Base-by-base conservation (phyloP, 2,113 vertebrate species). In the Urocolius indicus region DNA sequence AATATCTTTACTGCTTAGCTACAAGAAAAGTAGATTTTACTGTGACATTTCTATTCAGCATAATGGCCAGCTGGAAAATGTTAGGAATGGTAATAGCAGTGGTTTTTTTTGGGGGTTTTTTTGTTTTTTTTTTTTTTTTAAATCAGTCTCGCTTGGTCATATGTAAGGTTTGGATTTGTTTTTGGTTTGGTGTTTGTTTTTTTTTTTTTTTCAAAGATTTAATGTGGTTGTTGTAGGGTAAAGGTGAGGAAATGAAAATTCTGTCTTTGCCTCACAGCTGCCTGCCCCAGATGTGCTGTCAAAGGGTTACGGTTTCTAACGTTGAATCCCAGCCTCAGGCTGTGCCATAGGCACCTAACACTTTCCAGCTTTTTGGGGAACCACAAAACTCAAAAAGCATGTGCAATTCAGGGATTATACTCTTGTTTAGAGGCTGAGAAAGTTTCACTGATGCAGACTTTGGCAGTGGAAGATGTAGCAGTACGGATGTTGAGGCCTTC, bases 21-120 rank as follows among this genome's bases (percentile, higher is more conserved):
- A 59, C 18, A 76, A 57, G 71, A 93, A 88, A 90, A 93, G 51
- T 29, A 61, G 32, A 68, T 87, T 93, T 91, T 89, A 58, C 30
- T 91, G n/a, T 68, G 84, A 61, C 41, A 61, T 82, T 94, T 94
- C 49, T 84, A 27, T 67, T 89, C 36, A 66, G 63, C 0, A 3
- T 77, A 58, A 26, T 32, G 58, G n/a, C 21, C 29, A 62, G 49
- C n/a, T 94, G 93, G 74, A 87, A 88, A 58, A 68, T 72, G 10
- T 88, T 93, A 52, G 29, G 34, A 7, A 59, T 52, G 32, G 8
- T 77, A 93, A 27, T 34, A 77, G 16, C 48, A 72, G n/a, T n/a
- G n/a, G n/a, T n/a, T n/a, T n/a, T n/a, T n/a, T n/a, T n/a, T n/a
- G n/a, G n/a, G n/a, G n/a, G n/a, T n/a, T n/a, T n/a, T n/a, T n/a